Evolutionary conservation across 2,113 vertebrate species (phyloP), one percentile per base, ranked within the genome.

Genomic region (Copsychus sechellarum): DNA sequence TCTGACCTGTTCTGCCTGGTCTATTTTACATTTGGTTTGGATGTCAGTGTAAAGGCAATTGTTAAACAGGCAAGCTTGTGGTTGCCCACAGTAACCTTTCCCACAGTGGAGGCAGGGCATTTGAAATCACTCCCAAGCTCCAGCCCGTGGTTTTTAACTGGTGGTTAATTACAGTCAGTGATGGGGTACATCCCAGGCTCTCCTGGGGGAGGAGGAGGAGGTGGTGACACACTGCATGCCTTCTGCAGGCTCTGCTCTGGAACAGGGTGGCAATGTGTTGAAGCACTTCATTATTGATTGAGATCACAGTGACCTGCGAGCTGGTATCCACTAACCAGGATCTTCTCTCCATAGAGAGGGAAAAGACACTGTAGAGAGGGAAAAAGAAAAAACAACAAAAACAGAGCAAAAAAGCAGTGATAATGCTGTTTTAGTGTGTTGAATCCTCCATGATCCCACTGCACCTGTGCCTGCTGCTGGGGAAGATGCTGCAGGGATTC

Each of bases 21-120:
- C 97, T 97, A 92, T 96, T 98, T 97, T 96, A 62, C 97, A 95
- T 98, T 98, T 96, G 97, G 97, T 98, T 98, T 97, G 97, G 96
- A 97, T 97, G 97, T 94, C 33, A 62, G 94, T 90, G 94, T 96
- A 95, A 96, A 97, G 72, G 96, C 95, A 96, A 94, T 97, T 97
- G 97, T 97, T 98, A 97, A 97, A 92, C 88, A 91, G 77, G 94
- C 93, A 82, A 80, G 92, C 96, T 96, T 73, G 95, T 96, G 97
- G 95, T 97, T 88, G 71, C 86, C 62, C 48, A 31, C 90, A 86
- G 91, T 91, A 95, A 94, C 74, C 90, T 97, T 96, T 97, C 77
- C 58, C 80, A 85, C 92, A 90, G 88, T 42, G 62, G 77, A 96
- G 92, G 67, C 84, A 79, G 91, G 93, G 69, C 54, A 33, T 93